phyloP scores from a whole-genome alignment of 2,113 vertebrate genomes.

The Melanocharis versteri region DNA sequence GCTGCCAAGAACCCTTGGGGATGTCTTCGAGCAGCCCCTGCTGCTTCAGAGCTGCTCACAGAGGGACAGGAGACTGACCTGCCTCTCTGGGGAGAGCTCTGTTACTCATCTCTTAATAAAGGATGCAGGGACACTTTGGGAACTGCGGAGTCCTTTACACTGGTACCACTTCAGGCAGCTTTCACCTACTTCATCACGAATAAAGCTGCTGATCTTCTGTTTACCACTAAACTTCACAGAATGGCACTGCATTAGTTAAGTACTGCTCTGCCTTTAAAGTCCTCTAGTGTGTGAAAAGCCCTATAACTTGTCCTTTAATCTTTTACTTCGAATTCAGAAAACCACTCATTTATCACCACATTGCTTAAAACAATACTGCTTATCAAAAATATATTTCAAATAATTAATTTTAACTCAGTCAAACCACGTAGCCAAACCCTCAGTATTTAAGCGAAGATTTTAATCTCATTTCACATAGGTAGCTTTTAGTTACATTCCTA shows the following conservation, averaged over 20 bases:
- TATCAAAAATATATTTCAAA: background rate
- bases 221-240: background rate
- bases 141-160: background rate
- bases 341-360: background rate
- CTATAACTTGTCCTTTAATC: background rate
- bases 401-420: background rate
- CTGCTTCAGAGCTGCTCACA: background rate
- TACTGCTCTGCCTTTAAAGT: background rate
- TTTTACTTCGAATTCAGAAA: background rate
- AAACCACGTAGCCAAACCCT: background rate
- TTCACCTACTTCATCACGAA: background rate
- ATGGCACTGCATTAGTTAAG: background rate
- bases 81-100: background rate
- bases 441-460: background rate
- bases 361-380: background rate
- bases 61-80: background rate
- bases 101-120: background rate
- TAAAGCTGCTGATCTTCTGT: background rate
- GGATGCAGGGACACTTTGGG: background rate
- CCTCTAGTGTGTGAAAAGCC: background rate
- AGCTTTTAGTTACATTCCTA: background rate
- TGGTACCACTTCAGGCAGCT: too few relatives aligned
- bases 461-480: background rate
- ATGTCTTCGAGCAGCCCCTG: background rate
- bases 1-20: background rate